phyloP scores from a whole-genome alignment of 2,888 invertebrate species.

The Aphidius colemani region DNA sequence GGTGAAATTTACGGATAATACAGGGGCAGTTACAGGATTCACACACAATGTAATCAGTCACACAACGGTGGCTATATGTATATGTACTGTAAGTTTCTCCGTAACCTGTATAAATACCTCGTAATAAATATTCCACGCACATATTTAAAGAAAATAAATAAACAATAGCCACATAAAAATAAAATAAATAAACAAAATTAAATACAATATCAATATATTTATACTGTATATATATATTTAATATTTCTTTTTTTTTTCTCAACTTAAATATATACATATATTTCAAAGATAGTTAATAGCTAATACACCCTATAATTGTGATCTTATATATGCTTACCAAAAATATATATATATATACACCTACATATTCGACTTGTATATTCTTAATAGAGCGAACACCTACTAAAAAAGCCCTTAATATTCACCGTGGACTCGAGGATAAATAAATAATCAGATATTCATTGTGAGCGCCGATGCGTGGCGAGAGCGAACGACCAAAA shows the following conservation, averaged over 20 bases:
- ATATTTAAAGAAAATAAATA: neutral
- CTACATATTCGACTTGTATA: slow-evolving; percentile 7
- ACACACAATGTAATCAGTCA: no score
- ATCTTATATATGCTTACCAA: slow-evolving; percentile 31
- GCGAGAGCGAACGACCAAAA: slow-evolving; percentile 39
- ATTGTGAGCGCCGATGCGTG: slow-evolving; percentile 34
- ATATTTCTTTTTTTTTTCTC: neutral
- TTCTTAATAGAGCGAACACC: slow-evolving; percentile 22
- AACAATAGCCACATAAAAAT: slow-evolving; percentile 8
- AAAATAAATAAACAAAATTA: neutral
- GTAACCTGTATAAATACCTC: no score
- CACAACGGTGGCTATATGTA: no score
- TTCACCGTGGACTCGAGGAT: slow-evolving; percentile 37
- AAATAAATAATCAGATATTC: slow-evolving; percentile 44
- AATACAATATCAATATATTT: slow-evolving; percentile 1
- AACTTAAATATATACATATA: slow-evolving; percentile 5
- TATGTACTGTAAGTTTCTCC: no score
- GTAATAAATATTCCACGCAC: no score
- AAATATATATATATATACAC: slow-evolving; percentile 21
- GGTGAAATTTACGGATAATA: no score
- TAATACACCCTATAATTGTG: slow-evolving; percentile 42
- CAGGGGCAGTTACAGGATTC: no score
- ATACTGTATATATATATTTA: neutral
- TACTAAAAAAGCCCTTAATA: slow-evolving; percentile 33
- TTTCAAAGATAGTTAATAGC: slow-evolving; percentile 40